These are phyloP conservation scores for Pachymerium ferrugineum DNA, from an alignment of 2,888 invertebrate genomes.

Conservation along the genomic window DNA sequence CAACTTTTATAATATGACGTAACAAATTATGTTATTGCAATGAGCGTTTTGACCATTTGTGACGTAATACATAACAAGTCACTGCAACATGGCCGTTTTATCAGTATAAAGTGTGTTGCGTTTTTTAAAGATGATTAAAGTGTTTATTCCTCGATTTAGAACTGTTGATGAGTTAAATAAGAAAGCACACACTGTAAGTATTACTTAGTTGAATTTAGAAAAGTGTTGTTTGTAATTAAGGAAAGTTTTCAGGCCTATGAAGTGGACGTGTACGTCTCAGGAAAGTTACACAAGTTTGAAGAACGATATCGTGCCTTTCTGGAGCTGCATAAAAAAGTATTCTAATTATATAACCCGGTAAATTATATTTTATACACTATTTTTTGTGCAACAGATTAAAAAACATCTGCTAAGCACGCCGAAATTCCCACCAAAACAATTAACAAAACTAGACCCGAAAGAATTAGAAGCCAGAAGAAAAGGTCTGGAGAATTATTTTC, in stretches of 20 bases:
- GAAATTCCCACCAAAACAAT: constrained; percentile 57
- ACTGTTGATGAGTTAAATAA: constrained; percentile 32
- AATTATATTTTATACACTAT: neutral
- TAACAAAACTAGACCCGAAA: constrained; percentile 55
- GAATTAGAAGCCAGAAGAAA: constrained; percentile 55
- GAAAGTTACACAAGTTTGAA: constrained; percentile 49
- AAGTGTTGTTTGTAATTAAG: neutral
- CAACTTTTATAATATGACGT: too few species aligned
- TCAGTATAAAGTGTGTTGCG: too few species aligned
- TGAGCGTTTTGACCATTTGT: too few species aligned
- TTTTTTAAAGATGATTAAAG: constrained; percentile 33
- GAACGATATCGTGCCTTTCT: constrained; percentile 57
- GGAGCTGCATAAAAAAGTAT: constrained; percentile 54
- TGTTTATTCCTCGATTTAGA: constrained; percentile 32
- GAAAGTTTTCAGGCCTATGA: constrained; percentile 46
- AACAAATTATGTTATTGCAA: too few species aligned
- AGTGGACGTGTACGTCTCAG: constrained; percentile 48
- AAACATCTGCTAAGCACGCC: constrained; percentile 52
- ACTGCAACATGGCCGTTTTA: too few species aligned
- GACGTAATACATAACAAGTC: too few species aligned
- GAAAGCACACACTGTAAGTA: constrained; percentile 31
- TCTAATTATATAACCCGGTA: neutral
- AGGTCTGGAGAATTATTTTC: constrained; percentile 54
- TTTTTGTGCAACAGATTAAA: constrained; percentile 49
- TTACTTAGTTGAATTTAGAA: too few species aligned